Evolutionary conservation across 2,113 vertebrate genomes (phyloP).

Genomic region (Amia ocellicauda): DNA sequence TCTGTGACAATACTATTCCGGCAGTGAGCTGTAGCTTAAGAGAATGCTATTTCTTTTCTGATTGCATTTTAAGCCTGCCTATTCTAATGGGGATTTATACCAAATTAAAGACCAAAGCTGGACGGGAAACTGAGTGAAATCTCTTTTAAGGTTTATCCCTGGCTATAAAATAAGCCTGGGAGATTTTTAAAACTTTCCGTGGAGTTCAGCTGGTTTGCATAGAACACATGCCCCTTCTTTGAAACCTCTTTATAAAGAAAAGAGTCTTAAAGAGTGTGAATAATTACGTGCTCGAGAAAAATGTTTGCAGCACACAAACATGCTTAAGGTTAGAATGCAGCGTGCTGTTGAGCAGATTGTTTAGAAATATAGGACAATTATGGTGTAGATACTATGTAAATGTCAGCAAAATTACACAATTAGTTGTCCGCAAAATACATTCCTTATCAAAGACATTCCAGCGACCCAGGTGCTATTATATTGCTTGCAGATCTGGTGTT

Average conservation of each 20-base stretch:
- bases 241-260: no score
- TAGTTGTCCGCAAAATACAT: slow-evolving; percentile 45
- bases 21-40: not conserved
- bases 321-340: no score
- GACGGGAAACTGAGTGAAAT: not conserved
- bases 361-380: no score
- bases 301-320: no score
- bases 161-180: no score
- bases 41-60: not conserved
- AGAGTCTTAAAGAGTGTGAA: no score
- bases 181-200: no score
- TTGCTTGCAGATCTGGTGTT: slow-evolving; percentile 36
- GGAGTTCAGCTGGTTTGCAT: no score
- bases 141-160: slow-evolving; percentile 42
- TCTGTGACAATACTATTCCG: not conserved
- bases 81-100: slow-evolving; percentile 2
- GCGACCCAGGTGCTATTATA: slow-evolving; percentile 44
- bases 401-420: slow-evolving; percentile 58
- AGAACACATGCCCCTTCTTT: no score
- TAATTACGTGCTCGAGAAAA: slow-evolving; percentile 38
- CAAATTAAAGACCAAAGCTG: not conserved
- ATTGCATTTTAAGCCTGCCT: not conserved
- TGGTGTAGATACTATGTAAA: slow-evolving; percentile 40
- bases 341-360: no score
- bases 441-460: slow-evolving; percentile 62